Percentiles rank a stretch among this genome's conserved stretches.
These are phyloP conservation scores for Tenthredo amoena DNA, from an alignment of 2,888 invertebrate species.

Conservation along the genomic window DNA sequence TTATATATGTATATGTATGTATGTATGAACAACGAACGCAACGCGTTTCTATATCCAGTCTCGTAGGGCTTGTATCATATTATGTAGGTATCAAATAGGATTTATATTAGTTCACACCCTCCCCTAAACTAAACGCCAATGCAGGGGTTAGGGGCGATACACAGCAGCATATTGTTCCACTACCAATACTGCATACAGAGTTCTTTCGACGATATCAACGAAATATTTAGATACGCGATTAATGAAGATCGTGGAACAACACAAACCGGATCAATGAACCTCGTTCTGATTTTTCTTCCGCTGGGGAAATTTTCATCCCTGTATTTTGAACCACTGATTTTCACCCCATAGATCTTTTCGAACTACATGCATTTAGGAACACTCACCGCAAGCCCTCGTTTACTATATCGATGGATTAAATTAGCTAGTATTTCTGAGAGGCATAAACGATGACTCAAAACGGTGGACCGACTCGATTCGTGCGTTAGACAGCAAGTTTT, in stretches of 20 bases:
- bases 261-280: not conserved
- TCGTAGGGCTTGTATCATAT: constrained; percentile 41
- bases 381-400: too few relatives aligned
- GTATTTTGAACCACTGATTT: not conserved
- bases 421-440: not conserved
- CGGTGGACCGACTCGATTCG: constrained; percentile 77
- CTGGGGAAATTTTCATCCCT: not conserved
- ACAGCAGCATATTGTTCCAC: constrained; percentile 57
- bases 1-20: too few relatives aligned
- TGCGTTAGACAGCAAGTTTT: constrained; percentile 67
- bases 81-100: constrained; percentile 69
- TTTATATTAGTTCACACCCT: constrained; percentile 74
- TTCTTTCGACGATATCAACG: not conserved
- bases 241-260: not conserved
- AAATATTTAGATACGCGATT: not conserved
- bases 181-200: not conserved
- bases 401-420: not conserved
- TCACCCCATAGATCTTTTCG: not conserved
- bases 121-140: constrained; percentile 52
- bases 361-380: too few relatives aligned
- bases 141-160: constrained; percentile 42
- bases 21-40: not conserved
- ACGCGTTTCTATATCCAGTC: constrained; percentile 29
- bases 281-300: not conserved
- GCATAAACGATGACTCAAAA: constrained; percentile 77